These are phyloP conservation scores for Cyanistes caeruleus DNA, from an alignment of 2,113 vertebrate genomes.

Conservation along the genomic window DNA sequence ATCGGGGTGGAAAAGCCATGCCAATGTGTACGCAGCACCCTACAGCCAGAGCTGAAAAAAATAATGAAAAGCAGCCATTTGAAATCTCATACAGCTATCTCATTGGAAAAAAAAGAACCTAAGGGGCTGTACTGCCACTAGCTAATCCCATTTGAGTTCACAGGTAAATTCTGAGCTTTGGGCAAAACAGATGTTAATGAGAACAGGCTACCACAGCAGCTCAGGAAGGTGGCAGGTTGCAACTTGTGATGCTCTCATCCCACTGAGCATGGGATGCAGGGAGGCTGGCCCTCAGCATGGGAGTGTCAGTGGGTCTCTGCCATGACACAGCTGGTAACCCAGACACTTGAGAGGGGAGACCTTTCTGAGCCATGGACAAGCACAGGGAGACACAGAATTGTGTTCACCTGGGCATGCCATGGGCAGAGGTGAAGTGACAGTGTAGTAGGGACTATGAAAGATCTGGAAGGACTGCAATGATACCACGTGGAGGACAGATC, in stretches of 20 bases:
- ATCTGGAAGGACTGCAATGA: neutral
- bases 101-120: neutral
- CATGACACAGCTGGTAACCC: neutral
- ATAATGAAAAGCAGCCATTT: neutral
- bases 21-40: neutral
- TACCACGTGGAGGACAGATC: neutral
- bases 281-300: neutral
- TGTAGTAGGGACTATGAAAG: neutral
- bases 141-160: neutral
- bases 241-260: neutral
- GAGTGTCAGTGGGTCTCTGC: neutral
- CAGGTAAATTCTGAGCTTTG: conserved; percentile 21
- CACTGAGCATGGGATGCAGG: rapidly evolving
- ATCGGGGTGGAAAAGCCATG: neutral
- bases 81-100: neutral
- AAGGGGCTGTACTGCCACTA: neutral
- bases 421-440: neutral
- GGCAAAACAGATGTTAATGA: neutral
- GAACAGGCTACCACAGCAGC: neutral
- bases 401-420: neutral
- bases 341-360: neutral
- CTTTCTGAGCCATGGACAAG: neutral
- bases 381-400: neutral
- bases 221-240: neutral
- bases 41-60: neutral